Base-by-base conservation (phyloP, 2,888 invertebrate species). In the Hedya salicella region DNA sequence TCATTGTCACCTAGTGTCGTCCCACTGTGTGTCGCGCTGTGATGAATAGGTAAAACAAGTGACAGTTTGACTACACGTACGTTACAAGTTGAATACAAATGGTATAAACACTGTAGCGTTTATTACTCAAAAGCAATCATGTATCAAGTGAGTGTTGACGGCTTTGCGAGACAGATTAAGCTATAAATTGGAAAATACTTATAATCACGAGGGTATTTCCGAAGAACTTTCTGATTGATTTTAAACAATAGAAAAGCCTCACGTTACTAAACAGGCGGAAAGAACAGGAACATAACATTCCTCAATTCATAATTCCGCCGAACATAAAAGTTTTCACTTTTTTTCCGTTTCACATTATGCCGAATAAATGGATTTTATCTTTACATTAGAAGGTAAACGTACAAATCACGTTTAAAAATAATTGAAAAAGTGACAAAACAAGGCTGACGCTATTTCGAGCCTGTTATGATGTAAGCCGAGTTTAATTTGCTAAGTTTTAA, bases 401-500 rank as follows among this genome's bases (percentile, higher is more conserved):
- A 46, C 4, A 49, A 32, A 11, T 49, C 42, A 13, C 42, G 30
- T 32, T 17, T 25, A 25, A 25, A 50, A n/a, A 44, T 32, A 59
- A 65, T 39, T 36, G 32, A 3, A 11, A 40, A 65, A 25, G 36
- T 46, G 46, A 39, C 44, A 46, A 44, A 44, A 59, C 59, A 42
- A 44, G 42, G 42, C 44, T 57, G 17, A 36, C 19, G 42, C 57
- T 59, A 59, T 52, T 59, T 59, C 36, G 44, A 44, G 52, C 16
- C 40, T 46, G 57, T 65, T 65, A 50, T 59, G 44, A 52, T 62
- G 46, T 59, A 64, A 64, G 59, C 50, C 50, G 52, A 59, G 64
- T 59, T 65, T 65, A 65, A 65, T 59, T 59, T 46, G 44, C 44
- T 52, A 65, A 65, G 52, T 65, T 65, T 57, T 52, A 65, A 65